Conservation (phyloP, 2,113 vertebrate genomes). For the Dinomys branickii region DNA sequence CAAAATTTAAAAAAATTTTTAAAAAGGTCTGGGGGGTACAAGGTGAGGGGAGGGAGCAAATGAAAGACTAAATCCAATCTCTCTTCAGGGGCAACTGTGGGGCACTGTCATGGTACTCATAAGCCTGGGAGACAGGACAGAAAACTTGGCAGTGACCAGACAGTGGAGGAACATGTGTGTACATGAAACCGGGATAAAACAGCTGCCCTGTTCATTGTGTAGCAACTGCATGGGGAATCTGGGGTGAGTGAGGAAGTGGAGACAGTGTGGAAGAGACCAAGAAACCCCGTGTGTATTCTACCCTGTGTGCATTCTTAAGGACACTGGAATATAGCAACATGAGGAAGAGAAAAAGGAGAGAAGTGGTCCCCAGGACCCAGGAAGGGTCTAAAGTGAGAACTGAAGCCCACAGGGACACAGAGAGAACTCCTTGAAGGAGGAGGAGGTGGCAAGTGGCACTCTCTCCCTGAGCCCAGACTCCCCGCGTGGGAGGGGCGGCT, state of each 20-base stretch:
- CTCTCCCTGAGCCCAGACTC: not conserved
- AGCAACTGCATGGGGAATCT: not conserved
- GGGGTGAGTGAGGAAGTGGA: not conserved
- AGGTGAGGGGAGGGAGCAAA: not conserved
- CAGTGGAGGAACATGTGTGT: no score
- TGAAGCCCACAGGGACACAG: not conserved
- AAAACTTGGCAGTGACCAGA: not conserved
- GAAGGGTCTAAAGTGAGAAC: not conserved
- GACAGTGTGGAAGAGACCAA: not conserved
- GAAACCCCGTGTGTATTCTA: not conserved
- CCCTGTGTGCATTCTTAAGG: no score
- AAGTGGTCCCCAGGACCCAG: not conserved
- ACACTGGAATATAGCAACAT: not conserved
- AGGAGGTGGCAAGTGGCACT: not conserved
- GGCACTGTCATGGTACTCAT: not conserved
- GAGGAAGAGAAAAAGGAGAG: not conserved
- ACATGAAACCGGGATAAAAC: not conserved
- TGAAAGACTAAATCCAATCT: not conserved
- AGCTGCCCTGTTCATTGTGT: not conserved
- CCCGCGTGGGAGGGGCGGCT: not conserved
- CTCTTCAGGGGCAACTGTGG: not conserved
- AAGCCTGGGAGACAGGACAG: conserved; percentile 23
- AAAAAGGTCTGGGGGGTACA: not conserved
- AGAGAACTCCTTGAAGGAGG: not conserved
- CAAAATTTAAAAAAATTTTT: not conserved